Percentiles rank a stretch among this genome's conserved stretches.
These are phyloP conservation scores for Troilus luridus DNA, from an alignment of 2,888 invertebrate species.

Conservation along the genomic window DNA sequence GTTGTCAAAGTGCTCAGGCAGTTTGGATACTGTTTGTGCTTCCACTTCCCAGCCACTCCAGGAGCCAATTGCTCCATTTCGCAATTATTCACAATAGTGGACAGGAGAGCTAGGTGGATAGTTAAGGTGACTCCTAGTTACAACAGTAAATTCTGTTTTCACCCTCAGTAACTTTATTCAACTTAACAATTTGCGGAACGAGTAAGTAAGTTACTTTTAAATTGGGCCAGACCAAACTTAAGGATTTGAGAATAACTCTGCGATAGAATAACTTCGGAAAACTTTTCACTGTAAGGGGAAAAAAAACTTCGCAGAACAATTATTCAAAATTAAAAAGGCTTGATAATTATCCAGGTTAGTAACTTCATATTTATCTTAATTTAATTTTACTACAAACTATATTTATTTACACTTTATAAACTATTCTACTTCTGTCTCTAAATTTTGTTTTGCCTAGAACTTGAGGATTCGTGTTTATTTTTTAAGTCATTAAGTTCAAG, in stretches of 20 bases:
- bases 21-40: not conserved
- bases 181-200: not conserved
- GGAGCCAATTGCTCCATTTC: not conserved
- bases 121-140: not conserved
- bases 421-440: too few relatives aligned
- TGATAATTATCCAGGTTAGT: not conserved
- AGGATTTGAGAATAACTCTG: not conserved
- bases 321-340: not conserved
- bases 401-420: not conserved
- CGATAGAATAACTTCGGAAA: not conserved
- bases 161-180: not conserved
- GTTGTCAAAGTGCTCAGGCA: constrained; percentile 26
- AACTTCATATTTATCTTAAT: not conserved
- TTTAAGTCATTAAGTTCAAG: too few relatives aligned
- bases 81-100: not conserved
- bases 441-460: too few relatives aligned
- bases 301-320: not conserved
- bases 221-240: not conserved
- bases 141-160: not conserved
- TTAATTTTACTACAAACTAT: not conserved
- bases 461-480: too few relatives aligned
- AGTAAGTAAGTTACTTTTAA: not conserved
- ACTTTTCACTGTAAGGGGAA: not conserved
- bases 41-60: not conserved
- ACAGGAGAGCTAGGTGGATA: not conserved